phyloP scores from a whole-genome alignment of 2,888 invertebrate species.

The Eutolmus rufibarbis region DNA sequence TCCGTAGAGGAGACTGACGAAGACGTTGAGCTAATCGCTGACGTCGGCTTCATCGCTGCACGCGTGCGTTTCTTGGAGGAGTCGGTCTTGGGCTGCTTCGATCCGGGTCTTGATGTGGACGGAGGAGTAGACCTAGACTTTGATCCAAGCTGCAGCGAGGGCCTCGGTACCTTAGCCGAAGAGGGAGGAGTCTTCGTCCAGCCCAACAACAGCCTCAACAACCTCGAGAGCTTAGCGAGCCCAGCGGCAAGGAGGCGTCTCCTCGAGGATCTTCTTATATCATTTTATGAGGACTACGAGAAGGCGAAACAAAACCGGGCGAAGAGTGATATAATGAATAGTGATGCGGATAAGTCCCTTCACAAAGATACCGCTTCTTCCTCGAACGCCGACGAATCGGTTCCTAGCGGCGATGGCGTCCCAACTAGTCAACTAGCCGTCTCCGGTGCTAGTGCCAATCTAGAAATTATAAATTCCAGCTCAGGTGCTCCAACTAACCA shows the following conservation, averaged over 20 bases:
- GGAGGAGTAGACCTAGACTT: not conserved
- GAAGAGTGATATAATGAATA: constrained; percentile 45
- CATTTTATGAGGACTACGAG: constrained; percentile 61
- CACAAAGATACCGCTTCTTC: not conserved
- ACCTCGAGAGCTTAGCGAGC: not conserved
- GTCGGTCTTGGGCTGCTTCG: constrained; percentile 56
- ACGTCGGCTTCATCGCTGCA: constrained; percentile 61
- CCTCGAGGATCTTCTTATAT: constrained; percentile 59
- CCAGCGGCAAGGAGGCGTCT: constrained; percentile 43
- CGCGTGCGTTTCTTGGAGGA: constrained; percentile 59
- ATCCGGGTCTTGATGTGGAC: not conserved
- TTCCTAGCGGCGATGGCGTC: not conserved
- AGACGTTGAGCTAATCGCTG: constrained; percentile 60
- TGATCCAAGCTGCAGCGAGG: not conserved
- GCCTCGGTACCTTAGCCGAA: constrained; percentile 23
- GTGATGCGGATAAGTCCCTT: constrained; percentile 15
- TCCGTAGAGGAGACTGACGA: constrained; percentile 50
- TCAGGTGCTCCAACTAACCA: constrained; percentile 4
- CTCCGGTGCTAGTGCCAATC: not conserved
- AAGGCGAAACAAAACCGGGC: constrained; percentile 55
- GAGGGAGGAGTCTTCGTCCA: not conserved
- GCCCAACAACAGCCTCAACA: not conserved
- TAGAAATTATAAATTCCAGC: not conserved
- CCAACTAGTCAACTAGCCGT: not conserved
- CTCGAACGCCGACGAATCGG: not conserved